Conservation (phyloP, 2,888 invertebrate species). For the Craniophora ligustri region DNA sequence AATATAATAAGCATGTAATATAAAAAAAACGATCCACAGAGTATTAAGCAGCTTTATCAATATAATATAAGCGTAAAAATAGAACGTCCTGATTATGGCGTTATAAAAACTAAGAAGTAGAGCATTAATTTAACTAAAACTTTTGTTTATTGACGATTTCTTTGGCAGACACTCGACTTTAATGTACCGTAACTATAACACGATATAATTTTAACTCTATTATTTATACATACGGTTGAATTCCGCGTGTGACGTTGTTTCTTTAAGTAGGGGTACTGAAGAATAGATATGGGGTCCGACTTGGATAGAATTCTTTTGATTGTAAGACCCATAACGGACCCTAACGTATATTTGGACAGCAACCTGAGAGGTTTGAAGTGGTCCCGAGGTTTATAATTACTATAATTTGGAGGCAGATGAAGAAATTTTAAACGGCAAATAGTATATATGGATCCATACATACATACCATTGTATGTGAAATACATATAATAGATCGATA, state of each 20-base stretch:
- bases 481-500: too few species aligned
- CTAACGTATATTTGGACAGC: constrained; percentile 88
- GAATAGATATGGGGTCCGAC: constrained; percentile 87
- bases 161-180: constrained; percentile 82
- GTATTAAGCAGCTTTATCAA: too few species aligned
- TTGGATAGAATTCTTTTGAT: constrained; percentile 83
- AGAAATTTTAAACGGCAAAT: constrained; percentile 63
- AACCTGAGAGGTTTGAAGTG: constrained; percentile 86
- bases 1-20: too few species aligned
- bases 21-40: too few species aligned
- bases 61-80: constrained; percentile 2
- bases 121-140: constrained; percentile 83
- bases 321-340: constrained; percentile 84
- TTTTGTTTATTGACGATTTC: constrained; percentile 87
- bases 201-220: constrained; percentile 48
- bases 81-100: constrained; percentile 64
- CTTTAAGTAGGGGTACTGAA: constrained; percentile 76
- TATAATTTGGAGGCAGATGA: constrained; percentile 85
- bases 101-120: constrained; percentile 66
- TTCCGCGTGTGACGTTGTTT: constrained; percentile 37
- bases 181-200: constrained; percentile 40
- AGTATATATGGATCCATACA: constrained; percentile 26
- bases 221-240: constrained; percentile 26
- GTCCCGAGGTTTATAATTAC: constrained; percentile 85
- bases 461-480: not conserved